phyloP scores from a whole-genome alignment of 2,113 vertebrate species.

The Motacilla alba region DNA sequence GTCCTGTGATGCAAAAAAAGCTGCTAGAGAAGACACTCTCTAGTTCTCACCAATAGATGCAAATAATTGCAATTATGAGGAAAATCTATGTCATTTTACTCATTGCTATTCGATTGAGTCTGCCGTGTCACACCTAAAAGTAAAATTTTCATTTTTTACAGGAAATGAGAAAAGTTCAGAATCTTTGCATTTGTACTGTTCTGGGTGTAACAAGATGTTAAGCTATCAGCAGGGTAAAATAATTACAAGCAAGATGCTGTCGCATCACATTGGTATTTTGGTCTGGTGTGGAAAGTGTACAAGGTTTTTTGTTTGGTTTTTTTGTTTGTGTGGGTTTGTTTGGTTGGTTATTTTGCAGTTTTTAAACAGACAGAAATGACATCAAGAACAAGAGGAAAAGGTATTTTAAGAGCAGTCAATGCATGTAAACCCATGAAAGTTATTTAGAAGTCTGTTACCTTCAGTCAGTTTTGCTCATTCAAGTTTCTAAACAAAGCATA shows the following conservation, averaged over 20 bases:
- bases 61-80: not conserved
- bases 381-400: not conserved
- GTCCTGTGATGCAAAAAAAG: not conserved
- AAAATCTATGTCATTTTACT: not conserved
- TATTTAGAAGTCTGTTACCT: not conserved
- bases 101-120: not conserved
- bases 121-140: not conserved
- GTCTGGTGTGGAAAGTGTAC: not conserved
- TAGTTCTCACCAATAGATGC: not conserved
- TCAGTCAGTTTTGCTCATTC: not conserved
- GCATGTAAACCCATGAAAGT: not conserved
- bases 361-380: not conserved
- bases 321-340: not conserved
- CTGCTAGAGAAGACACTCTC: not conserved
- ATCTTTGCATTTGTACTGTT: not conserved
- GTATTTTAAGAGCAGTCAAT: not conserved
- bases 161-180: not conserved
- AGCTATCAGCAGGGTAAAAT: not conserved
- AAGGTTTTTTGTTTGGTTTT: not conserved
- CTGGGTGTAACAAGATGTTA: not conserved
- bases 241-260: not conserved
- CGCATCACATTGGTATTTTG: not conserved
- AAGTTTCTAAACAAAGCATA: not conserved
- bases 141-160: not conserved
- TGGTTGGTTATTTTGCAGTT: not conserved